Conservation (phyloP, 2,113 vertebrate genomes). For the Diphyllodes magnificus region DNA sequence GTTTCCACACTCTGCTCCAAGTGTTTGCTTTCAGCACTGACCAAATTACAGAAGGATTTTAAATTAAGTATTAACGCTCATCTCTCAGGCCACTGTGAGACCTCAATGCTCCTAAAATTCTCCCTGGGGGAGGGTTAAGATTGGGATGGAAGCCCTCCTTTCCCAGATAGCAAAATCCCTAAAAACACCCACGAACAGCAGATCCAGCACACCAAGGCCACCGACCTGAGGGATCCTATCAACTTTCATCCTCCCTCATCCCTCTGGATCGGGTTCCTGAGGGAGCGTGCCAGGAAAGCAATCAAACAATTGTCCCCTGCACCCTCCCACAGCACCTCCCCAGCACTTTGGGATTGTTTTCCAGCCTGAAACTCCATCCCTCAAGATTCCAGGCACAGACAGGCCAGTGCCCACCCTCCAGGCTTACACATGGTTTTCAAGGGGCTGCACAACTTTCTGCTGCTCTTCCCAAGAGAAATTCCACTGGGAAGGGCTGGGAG, state of each 20-base stretch:
- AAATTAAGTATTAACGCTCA: background rate
- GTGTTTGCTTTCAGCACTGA: background rate
- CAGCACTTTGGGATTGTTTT: background rate
- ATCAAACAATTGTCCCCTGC: background rate
- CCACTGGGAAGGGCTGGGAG: background rate
- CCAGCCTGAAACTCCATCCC: background rate
- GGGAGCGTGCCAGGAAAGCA: background rate
- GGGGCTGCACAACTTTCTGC: background rate
- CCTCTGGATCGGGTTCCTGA: background rate
- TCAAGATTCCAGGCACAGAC: background rate
- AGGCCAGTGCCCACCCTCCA: background rate
- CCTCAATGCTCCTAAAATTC: background rate
- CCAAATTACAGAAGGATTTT: background rate
- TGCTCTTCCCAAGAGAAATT: background rate
- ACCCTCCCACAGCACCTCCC: background rate
- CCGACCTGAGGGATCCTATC: background rate
- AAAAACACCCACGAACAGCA: background rate
- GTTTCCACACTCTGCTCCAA: background rate
- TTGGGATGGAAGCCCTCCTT: background rate
- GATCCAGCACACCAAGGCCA: background rate
- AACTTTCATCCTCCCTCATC: background rate
- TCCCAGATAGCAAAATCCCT: background rate
- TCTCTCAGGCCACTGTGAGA: background rate
- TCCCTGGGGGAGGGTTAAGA: background rate
- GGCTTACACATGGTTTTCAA: accelerated